phyloP scores from a whole-genome alignment of 1,140 invertebrate genomes.

The Leptopilina boulardi region DNA sequence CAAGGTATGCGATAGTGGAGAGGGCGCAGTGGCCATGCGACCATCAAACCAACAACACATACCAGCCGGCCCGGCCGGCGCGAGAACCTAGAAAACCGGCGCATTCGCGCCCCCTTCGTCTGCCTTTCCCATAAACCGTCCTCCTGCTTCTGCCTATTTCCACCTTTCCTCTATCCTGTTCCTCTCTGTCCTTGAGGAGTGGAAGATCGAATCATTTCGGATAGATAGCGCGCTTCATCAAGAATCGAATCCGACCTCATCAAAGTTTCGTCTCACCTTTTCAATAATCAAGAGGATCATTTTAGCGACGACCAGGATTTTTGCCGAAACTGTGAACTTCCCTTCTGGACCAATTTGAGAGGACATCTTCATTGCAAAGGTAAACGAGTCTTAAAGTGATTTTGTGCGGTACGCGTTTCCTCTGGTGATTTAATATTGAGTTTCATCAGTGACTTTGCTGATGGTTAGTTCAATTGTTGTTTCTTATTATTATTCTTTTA shows the following conservation, averaged over 20 bases:
- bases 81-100: constrained; percentile 40
- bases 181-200: constrained; percentile 54
- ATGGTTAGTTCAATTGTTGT: neutral
- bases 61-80: constrained; percentile 44
- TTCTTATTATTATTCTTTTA: neutral
- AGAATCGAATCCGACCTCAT: constrained; percentile 56
- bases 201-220: constrained; percentile 60
- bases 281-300: constrained; percentile 7
- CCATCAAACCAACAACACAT: constrained; percentile 74
- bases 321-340: constrained; percentile 8
- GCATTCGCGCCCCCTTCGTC: constrained; percentile 56
- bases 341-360: neutral
- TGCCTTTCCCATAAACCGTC: constrained; percentile 48
- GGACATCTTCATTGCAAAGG: too few species aligned
- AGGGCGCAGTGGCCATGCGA: constrained; percentile 76
- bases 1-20: constrained; percentile 69
- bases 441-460: neutral
- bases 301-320: neutral
- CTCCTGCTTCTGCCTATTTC: constrained; percentile 39
- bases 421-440: neutral
- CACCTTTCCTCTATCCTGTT: constrained; percentile 51
- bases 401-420: constrained; percentile 8
- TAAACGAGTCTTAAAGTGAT: constrained; percentile 17
- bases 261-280: constrained; percentile 31
- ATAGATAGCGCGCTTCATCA: constrained; percentile 61